Evolutionary conservation across 2,888 invertebrate genomes (phyloP), one percentile per base, ranked within the genome.

Genomic region (Sisyra nigra): DNA sequence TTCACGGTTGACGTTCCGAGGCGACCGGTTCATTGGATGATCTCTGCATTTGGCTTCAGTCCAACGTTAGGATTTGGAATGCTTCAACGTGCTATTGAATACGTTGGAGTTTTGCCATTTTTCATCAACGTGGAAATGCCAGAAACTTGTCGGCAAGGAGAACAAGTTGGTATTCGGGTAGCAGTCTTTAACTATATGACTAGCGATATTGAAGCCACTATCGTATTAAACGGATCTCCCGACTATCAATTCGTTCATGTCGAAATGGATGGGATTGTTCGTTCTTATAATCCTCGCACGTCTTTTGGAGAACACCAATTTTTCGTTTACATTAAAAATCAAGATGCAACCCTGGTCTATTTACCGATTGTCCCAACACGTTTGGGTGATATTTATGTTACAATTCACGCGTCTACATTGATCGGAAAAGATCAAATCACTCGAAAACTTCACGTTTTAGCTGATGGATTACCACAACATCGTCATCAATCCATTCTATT

Each of bases 81-180:
- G 78, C 59, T 91, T 35, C 72, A 74, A 9, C 73, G 72, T 47
- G 82, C 92, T 0, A 71, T 88, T 33, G 81, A 77, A 74, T 93
- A 92, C 60, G 78, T 84, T 18, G 92, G 89, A 10, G 82, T 89
- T 0, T 69, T 91, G 32, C 92, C 93, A 11, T 92, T 96, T 74
- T 94, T 85, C 66, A 92, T 94, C 52, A 87, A 88, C 55, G 84
- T 93, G 40, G 94, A 96, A 60, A 89, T 92, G 68, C 93, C 94
- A 0, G 72, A 70, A 0, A 65, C 68, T 29, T 83, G 86, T 53
- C 75, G 82, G 31, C 85, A 89, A 59, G 94, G 94, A 3, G 94
- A 96, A 64, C 93, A 94, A 63, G 74, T 96, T 30, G 94, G 94
- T 8, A 73, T 96, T 24, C 72, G 94, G 19, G 87, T 93, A 0